These are phyloP conservation scores for Cacatua alba DNA, from an alignment of 2,113 vertebrate genomes.

Conservation along the genomic window DNA sequence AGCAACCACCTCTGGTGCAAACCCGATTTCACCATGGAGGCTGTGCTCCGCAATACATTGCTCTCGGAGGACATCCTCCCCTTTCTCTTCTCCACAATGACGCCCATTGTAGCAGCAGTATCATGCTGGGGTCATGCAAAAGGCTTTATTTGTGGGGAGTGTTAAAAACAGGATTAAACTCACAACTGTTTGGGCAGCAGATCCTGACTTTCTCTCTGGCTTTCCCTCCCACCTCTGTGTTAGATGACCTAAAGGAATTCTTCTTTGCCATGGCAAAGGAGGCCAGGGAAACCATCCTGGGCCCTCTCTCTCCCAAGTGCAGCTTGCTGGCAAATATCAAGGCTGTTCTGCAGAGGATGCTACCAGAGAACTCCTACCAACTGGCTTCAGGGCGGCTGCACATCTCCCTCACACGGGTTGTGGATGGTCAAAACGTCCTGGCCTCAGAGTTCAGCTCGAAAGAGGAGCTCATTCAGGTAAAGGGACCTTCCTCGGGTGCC, in stretches of 20 bases:
- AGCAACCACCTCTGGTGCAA: neutral
- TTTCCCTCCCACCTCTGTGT: fast-evolving
- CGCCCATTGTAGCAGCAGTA: neutral
- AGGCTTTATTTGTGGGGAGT: neutral
- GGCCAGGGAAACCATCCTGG: slow-evolving; percentile 75
- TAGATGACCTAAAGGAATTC: slow-evolving; percentile 76
- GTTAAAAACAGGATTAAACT: neutral
- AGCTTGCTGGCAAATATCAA: slow-evolving; percentile 77
- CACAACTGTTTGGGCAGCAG: neutral
- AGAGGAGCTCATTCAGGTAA: slow-evolving; percentile 88
- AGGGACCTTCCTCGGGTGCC: neutral
- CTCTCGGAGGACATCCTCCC: neutral
- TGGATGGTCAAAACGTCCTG: slow-evolving; percentile 79
- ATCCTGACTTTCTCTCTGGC: neutral
- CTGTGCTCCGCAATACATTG: fast-evolving
- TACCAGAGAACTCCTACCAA: slow-evolving; percentile 83
- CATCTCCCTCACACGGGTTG: slow-evolving; percentile 81
- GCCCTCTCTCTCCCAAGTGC: slow-evolving; percentile 81
- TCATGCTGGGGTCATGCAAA: neutral
- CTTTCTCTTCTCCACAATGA: fast-evolving
- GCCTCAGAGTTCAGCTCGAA: slow-evolving; percentile 84
- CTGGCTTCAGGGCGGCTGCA: slow-evolving; percentile 80
- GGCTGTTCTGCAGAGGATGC: slow-evolving; percentile 59
- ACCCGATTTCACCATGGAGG: neutral
- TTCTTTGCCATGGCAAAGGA: slow-evolving; percentile 71